Evolutionary conservation across 1,140 invertebrate genomes (phyloP).

Genomic region (Pararge aegeria): DNA sequence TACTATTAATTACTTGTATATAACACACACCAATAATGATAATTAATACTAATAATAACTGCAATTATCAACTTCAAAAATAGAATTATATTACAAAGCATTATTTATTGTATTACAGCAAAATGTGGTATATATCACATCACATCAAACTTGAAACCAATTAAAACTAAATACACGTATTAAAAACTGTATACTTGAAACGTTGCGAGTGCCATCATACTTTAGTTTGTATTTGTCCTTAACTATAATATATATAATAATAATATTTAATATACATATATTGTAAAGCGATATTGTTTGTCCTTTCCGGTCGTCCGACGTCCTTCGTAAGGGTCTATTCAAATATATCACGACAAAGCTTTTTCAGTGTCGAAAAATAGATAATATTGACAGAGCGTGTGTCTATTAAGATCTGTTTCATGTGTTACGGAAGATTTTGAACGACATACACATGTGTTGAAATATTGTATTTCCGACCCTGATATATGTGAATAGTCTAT

Average conservation of each 20-base stretch:
- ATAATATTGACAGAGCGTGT: neutral
- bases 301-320: neutral
- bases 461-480: too few relatives aligned
- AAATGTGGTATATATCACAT: slow-evolving; percentile 17
- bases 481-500: too few relatives aligned
- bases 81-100: slow-evolving; percentile 2
- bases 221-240: neutral
- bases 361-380: too few relatives aligned
- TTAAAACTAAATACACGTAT: slow-evolving; percentile 2
- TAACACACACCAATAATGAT: neutral
- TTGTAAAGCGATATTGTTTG: slow-evolving; percentile 4
- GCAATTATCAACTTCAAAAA: slow-evolving; percentile 6
- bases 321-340: neutral
- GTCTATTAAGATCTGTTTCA: too few relatives aligned
- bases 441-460: too few relatives aligned
- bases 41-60: neutral
- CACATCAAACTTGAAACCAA: slow-evolving; percentile 21
- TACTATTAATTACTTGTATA: neutral
- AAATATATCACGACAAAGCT: too few relatives aligned
- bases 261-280: neutral
- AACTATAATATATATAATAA: slow-evolving; percentile 1
- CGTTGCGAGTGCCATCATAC: slow-evolving; percentile 27
- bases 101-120: slow-evolving; percentile 4
- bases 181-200: slow-evolving; percentile 3
- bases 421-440: too few relatives aligned